These are phyloP conservation scores for Eristalis pertinax DNA, from an alignment of 2,888 invertebrate genomes.

Conservation along the genomic window DNA sequence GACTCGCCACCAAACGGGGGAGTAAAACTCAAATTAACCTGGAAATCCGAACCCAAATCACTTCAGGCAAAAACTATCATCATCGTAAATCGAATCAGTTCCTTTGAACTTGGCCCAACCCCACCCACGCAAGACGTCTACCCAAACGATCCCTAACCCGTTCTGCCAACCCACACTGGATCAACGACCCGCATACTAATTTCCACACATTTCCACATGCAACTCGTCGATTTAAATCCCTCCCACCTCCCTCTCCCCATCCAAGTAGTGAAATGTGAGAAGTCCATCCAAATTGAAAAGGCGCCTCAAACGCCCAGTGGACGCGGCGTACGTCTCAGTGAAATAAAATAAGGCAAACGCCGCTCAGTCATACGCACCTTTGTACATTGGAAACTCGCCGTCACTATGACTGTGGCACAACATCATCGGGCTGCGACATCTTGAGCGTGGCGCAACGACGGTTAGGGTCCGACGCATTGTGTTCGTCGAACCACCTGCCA, in stretches of 20 bases:
- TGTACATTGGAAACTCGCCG: constrained; percentile 91
- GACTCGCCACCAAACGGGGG: not conserved
- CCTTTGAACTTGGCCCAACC: not conserved
- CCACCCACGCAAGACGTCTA: not conserved
- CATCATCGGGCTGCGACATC: constrained; percentile 89
- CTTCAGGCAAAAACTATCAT: not conserved
- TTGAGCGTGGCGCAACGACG: constrained; percentile 81
- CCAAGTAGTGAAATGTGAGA: not conserved
- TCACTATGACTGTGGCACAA: constrained; percentile 93
- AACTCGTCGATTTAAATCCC: not conserved
- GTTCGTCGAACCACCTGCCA: constrained; percentile 75
- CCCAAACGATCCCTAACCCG: not conserved
- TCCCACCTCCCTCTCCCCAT: not conserved
- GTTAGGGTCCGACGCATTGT: constrained; percentile 60
- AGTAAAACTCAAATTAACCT: constrained; percentile 18
- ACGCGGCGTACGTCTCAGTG: not conserved
- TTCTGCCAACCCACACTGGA: not conserved
- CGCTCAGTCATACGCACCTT: constrained; percentile 83
- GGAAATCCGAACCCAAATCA: constrained; percentile 29
- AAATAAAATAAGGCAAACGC: no score
- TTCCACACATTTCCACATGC: not conserved
- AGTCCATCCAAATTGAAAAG: not conserved
- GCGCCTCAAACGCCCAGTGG: not conserved
- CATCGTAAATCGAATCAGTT: constrained; percentile 11
- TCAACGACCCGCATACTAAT: constrained; percentile 34